Base-by-base conservation (phyloP, 1,140 invertebrate species). In the Agrilus planipennis region DNA sequence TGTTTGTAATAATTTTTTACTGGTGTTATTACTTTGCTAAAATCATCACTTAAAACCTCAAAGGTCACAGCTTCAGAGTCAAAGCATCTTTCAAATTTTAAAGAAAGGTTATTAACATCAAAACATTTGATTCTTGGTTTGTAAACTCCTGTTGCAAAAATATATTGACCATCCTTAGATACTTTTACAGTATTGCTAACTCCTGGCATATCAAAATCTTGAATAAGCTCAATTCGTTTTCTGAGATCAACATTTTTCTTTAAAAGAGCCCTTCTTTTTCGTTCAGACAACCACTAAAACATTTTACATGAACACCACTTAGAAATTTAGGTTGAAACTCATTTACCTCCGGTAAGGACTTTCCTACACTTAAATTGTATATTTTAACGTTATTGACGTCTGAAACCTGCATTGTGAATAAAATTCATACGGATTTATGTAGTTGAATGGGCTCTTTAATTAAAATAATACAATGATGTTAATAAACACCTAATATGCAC, bases 171-270 rank as follows among this genome's bases (percentile, higher is more conserved):
- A 77, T 99, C 93, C 53, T 73, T 79, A n/a, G 92, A 88, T 31
- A 91, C 71, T 60, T 76, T 73, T 28, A 99, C 75, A 27, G 75
- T 78, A 25, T 79, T 85, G 56, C 89, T 94, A 1, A 98, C 70
- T 43, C 77, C 88, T 39, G 95, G 95, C 95, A 98, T 99, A 50
- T 95, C 89, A 76, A 99, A 99, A 61, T 99, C 95, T 67, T 99
- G 95, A 53, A 99, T 90, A 12, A 99, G 73, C 63, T 99, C 88
- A 47, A 99, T 95, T 55, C 89, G 69, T 50, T 81, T 75, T 46
- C 89, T 72, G 23, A 95, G 72, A 58, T 93, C 89, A 34, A 86
- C 77, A 81, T 95, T 84, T 63, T 91, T 91, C 52, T 92, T 90
- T 32, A 89, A 69, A 45, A 96, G 63, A 10, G 75, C 75, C 51